These are phyloP conservation scores for Drosophila subquinaria DNA, from an alignment of 2,888 invertebrate species.

Conservation along the genomic window DNA sequence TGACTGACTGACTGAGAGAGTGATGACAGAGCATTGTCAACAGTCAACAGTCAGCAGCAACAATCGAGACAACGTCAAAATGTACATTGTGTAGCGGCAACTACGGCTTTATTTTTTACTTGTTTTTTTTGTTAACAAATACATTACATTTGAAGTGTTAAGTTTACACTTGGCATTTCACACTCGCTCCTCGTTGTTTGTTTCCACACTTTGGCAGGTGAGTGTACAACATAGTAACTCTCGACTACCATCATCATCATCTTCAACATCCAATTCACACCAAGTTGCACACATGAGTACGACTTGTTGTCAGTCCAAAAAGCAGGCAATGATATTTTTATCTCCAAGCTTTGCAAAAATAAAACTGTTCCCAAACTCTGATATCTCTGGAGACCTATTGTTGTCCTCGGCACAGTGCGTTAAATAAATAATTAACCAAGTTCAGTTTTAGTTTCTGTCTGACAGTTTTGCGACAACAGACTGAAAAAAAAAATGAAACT, in stretches of 20 bases:
- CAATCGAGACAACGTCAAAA: conserved; percentile 45
- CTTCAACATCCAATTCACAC: neutral
- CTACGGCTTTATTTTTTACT: conserved; percentile 25
- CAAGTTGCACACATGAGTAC: neutral
- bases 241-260: conserved; percentile 7
- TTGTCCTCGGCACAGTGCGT: neutral
- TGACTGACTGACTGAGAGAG: conserved; percentile 48
- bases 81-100: conserved; percentile 36
- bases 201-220: conserved; percentile 41
- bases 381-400: conserved; percentile 15
- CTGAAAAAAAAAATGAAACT: neutral
- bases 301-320: conserved; percentile 12
- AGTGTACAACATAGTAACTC: conserved; percentile 13
- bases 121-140: conserved; percentile 56
- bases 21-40: conserved; percentile 66
- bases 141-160: conserved; percentile 69
- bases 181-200: conserved; percentile 42
- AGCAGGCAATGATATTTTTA: conserved; percentile 35
- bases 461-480: conserved; percentile 3
- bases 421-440: conserved; percentile 26
- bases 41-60: conserved; percentile 39
- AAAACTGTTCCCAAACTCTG: conserved; percentile 6
- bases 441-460: conserved; percentile 1
- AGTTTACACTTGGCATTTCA: conserved; percentile 61
- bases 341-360: conserved; percentile 5